Base-by-base conservation (phyloP, 2,797 vertebrate species). In the Simalia tracyae region DNA sequence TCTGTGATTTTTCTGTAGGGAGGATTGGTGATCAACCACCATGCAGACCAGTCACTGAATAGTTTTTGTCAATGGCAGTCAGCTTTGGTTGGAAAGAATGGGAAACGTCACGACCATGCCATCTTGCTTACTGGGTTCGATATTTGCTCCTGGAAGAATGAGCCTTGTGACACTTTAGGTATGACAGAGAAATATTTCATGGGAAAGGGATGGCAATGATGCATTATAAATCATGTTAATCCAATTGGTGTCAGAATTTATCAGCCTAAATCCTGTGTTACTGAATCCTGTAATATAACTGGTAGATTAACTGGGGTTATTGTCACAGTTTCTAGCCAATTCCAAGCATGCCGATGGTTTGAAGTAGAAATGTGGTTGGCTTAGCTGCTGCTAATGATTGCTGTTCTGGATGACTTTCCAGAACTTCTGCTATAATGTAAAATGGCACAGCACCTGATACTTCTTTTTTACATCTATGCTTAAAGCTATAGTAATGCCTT, bases 1-100 rank as follows among this genome's bases (percentile, higher is more conserved):
- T 92, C 66, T 95, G 46, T 94, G 93, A 92, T 68, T 95, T 96
- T 95, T 88, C 93, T 92, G 0, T 94, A 99, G 99, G 96, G 98
- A 61, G 99, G 99, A 88, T 96, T 99, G 85, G 95, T 97, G 96
- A 98, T 99, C 96, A 99, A 98, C 96, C 99, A 99, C 95, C 99
- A 99, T 0, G 99, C 99, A 0, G 99, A 99, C 97, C 99, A 99
- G 94, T 99, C 99, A 50, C 98, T 99, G 93, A 99, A 99, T 96
- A 99, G 98, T 90, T 99, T 99, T 96, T 99, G 99, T 92, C 99
- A 99, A 95, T 99, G 99, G 99, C 99, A 99, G 36, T 99, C 99
- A 0, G 98, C 98, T 60, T 97, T 99, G 72, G 94, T 98, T 42
- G 99, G 99, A 64, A 99, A 99, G 97, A 98, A 98, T 0, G 99